Evolutionary conservation across 37 sponge, comb jelly and placozoan species (phyloP).

Genomic region (Tethya wilhelma): DNA sequence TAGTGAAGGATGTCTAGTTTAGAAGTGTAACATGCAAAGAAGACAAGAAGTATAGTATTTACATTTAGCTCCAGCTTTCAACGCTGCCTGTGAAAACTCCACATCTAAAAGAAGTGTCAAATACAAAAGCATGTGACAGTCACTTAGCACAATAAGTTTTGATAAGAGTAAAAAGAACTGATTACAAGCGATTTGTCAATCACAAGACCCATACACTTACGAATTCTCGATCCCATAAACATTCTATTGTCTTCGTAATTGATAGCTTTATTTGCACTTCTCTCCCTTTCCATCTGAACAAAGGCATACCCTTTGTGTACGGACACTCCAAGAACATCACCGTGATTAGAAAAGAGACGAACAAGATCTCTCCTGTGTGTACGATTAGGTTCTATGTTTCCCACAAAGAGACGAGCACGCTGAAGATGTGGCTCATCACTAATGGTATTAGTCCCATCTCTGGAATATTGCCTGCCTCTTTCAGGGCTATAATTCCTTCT

Average conservation of each 20-base stretch:
- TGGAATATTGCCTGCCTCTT: background rate
- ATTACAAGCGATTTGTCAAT: no score
- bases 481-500: background rate
- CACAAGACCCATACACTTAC: slow-evolving; percentile 36
- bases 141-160: no score
- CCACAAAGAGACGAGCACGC: slow-evolving; percentile 76
- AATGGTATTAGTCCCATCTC: slow-evolving; percentile 49
- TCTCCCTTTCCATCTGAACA: slow-evolving; percentile 70
- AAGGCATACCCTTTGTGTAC: slow-evolving; percentile 73
- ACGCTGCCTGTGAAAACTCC: slow-evolving; percentile 76
- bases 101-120: slow-evolving; percentile 53
- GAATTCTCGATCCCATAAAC: slow-evolving; percentile 57
- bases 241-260: slow-evolving; percentile 46
- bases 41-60: background rate
- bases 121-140: background rate
- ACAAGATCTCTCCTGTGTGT: slow-evolving; percentile 38
- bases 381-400: slow-evolving; percentile 46
- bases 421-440: slow-evolving; percentile 52
- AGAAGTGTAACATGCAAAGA: background rate
- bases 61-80: slow-evolving; percentile 77
- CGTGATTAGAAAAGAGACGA: slow-evolving; percentile 53
- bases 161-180: no score
- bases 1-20: background rate
- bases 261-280: slow-evolving; percentile 66
- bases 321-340: slow-evolving; percentile 63